These are phyloP conservation scores for Pseudorectes ferrugineus DNA, from an alignment of 2,113 vertebrate species.

Conservation along the genomic window DNA sequence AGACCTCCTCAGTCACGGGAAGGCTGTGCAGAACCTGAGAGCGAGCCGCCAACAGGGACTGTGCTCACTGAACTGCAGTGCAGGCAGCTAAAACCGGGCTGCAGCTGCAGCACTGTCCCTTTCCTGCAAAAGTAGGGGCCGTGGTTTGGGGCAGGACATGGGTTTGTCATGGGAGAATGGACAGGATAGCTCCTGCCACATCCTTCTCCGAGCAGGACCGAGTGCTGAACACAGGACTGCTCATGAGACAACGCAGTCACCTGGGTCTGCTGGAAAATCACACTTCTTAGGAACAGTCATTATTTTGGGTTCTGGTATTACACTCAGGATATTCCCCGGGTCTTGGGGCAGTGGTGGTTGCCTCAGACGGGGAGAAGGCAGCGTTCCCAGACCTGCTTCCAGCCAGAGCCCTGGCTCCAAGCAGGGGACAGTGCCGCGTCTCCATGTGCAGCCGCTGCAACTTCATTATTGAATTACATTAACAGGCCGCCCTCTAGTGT, in stretches of 20 bases:
- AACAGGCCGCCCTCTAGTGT: constrained; percentile 72
- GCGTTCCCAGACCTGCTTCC: not conserved
- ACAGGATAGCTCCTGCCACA: not conserved
- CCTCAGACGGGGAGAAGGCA: not conserved
- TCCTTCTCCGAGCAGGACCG: not conserved
- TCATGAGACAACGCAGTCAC: accelerated
- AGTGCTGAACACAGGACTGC: not conserved
- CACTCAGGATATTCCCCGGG: not conserved
- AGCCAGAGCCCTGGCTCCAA: not conserved
- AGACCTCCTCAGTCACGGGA: not conserved
- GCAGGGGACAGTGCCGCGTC: not conserved
- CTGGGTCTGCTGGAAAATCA: not conserved
- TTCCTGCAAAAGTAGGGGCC: not conserved
- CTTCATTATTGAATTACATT: constrained; percentile 64
- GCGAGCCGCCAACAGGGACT: not conserved
- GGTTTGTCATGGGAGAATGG: not conserved
- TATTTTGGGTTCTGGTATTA: not conserved
- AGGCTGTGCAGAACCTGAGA: not conserved
- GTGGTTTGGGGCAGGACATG: not conserved
- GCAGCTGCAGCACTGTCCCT: not conserved
- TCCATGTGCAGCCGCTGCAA: not conserved
- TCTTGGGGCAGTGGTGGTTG: not conserved
- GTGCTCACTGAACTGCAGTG: not conserved
- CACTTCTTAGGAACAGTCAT: not conserved
- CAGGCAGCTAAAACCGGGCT: not conserved